These are phyloP conservation scores for Bimastos eiseni DNA, from an alignment of 2,888 invertebrate genomes.

Conservation along the genomic window DNA sequence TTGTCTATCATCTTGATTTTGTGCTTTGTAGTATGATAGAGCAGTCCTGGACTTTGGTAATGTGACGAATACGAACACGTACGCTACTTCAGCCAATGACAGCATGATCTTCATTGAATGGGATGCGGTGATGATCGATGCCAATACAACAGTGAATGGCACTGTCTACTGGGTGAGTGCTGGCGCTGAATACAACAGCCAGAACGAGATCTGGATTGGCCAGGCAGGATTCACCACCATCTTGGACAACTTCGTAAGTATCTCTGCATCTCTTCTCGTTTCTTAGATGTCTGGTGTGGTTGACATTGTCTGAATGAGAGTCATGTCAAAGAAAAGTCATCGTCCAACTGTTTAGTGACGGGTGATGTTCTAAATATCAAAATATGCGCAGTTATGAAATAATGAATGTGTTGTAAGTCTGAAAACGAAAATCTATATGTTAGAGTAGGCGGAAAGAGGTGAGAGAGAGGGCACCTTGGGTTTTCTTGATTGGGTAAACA, in stretches of 20 bases:
- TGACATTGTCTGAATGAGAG: background rate
- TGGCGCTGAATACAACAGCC: slow-evolving; percentile 57
- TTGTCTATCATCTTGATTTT: background rate
- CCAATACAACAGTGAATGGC: slow-evolving; percentile 40
- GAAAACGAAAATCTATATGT: no score
- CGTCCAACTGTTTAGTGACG: no score
- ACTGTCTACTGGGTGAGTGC: slow-evolving; percentile 58
- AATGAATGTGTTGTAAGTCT: no score
- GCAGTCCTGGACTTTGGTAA: slow-evolving; percentile 53
- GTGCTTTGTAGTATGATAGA: slow-evolving; percentile 51
- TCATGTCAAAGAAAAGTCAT: no score
- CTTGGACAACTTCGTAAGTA: slow-evolving; percentile 41
- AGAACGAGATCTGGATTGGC: slow-evolving; percentile 57
- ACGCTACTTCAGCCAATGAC: background rate
- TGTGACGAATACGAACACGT: slow-evolving; percentile 47
- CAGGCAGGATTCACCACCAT: slow-evolving; percentile 51
- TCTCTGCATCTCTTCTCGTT: background rate
- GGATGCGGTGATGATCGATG: slow-evolving; percentile 53
- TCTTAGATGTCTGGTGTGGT: background rate
- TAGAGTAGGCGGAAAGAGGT: no score
- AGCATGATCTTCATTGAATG: slow-evolving; percentile 51
- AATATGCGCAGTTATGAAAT: no score
- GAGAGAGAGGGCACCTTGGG: no score
- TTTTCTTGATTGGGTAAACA: no score
- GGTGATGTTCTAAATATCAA: no score